Conservation (phyloP, 1,140 invertebrate species). For the Drosophila bocqueti region DNA sequence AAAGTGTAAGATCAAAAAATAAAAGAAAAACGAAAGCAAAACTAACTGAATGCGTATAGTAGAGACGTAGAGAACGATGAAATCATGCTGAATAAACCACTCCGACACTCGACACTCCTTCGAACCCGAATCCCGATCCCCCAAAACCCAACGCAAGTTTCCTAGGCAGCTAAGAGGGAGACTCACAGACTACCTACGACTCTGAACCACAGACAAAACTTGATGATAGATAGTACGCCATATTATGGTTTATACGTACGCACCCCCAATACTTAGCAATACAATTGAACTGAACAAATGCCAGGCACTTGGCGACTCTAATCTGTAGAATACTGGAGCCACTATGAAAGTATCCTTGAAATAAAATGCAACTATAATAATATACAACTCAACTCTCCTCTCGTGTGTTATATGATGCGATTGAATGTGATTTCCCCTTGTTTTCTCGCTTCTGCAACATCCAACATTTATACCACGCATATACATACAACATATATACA, state of each 20-base stretch:
- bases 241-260: conserved; percentile 44
- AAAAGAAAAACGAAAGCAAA: conserved; percentile 17
- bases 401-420: conserved; percentile 45
- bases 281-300: conserved; percentile 69
- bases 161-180: conserved; percentile 30
- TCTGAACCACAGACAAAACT: conserved; percentile 30
- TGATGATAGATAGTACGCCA: conserved; percentile 29
- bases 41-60: conserved; percentile 51
- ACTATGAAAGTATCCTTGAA: conserved; percentile 61
- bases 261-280: conserved; percentile 58
- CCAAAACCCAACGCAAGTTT: conserved; percentile 1
- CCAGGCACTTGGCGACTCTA: conserved; percentile 39
- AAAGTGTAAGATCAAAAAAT: conserved; percentile 67
- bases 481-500: conserved; percentile 61
- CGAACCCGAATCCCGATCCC: conserved; percentile 1
- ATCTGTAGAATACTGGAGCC: conserved; percentile 48
- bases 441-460: conserved; percentile 74
- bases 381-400: conserved; percentile 10
- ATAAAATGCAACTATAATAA: conserved; percentile 31
- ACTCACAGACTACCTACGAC: conserved; percentile 17
- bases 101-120: conserved; percentile 43
- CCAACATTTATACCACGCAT: conserved; percentile 68
- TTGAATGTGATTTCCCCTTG: conserved; percentile 70
- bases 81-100: conserved; percentile 59
- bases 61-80: conserved; percentile 49